These are phyloP conservation scores for Drosophila triauraria DNA, from an alignment of 1,140 invertebrate species.

Conservation along the genomic window DNA sequence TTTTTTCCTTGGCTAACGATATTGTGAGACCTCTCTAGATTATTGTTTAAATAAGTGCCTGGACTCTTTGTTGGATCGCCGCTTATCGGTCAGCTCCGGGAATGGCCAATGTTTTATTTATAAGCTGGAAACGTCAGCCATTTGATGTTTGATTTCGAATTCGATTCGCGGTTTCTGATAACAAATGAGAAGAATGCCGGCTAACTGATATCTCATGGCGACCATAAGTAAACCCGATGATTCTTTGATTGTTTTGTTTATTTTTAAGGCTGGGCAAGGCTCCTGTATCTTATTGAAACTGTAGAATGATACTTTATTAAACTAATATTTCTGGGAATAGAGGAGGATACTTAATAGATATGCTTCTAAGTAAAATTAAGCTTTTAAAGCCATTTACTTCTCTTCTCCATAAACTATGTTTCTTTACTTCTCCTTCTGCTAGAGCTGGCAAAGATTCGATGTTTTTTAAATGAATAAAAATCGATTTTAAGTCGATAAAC, in stretches of 20 bases:
- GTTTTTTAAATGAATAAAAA: too few species aligned
- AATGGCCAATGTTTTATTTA: conserved; percentile 40
- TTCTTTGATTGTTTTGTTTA: neutral
- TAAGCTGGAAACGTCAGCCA: conserved; percentile 33
- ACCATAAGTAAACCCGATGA: neutral
- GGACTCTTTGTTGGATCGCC: conserved; percentile 30
- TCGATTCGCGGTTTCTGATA: conserved; percentile 19
- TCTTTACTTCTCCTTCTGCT: too few species aligned
- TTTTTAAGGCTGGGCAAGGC: too few species aligned
- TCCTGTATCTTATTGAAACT: neutral
- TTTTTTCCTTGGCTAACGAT: conserved; percentile 33
- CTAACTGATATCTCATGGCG: conserved; percentile 1
- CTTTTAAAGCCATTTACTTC: too few species aligned
- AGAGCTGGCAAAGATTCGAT: too few species aligned
- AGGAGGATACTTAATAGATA: neutral
- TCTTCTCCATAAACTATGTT: too few species aligned
- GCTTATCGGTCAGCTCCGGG: conserved; percentile 41
- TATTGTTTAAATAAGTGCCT: conserved; percentile 38
- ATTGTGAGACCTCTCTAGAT: conserved; percentile 48
- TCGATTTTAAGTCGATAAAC: too few species aligned
- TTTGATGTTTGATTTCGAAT: conserved; percentile 24
- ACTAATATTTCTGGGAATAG: neutral
- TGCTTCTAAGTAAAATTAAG: neutral
- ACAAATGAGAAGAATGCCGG: conserved; percentile 6
- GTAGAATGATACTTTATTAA: neutral